Evolutionary conservation across 2,888 invertebrate species (phyloP), one percentile per base, ranked within the genome.

Genomic region (Volucella inanis): DNA sequence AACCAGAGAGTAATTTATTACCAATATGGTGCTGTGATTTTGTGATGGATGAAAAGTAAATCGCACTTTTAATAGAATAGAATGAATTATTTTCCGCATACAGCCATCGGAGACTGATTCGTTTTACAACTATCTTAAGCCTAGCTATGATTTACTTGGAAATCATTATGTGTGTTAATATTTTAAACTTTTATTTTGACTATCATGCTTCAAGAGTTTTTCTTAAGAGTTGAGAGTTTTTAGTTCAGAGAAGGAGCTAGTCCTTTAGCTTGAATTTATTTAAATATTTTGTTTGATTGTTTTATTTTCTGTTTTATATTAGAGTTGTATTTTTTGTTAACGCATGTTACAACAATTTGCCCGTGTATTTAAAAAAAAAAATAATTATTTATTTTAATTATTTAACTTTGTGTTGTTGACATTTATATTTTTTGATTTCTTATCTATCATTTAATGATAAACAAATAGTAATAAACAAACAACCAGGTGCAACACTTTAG

Each of bases 1-100:
- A 62, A 39, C 10, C 15, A 41, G 39, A 59, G 15, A 8, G 38
- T 61, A 64, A 59, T 71, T 71, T 77, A 81, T 67, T 41, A 78
- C 78, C 71, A 78, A 78, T 86, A 65, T 82, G 78, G 82, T 86
- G 82, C 86, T 82, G 86, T 86, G 86, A 82, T 82, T 82, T 81
- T 85, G 85, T 85, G 85, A 85, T 85, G 85, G 76, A 45, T 68
- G 47, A 10, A 9, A 31, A 39, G 39, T 68, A 64, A 68, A 74
- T 62, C 45, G 12, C 0, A 9, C 31, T 31, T 31, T 12, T 75
- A 39, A 9, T 31, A 22, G 38, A 3, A 9, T 6, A 31, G 12
- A 12, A 49, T 38, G 38, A 47, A 61, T 59, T 22, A 14, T 41
- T 64, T 47, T 68, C 8, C 65, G 81, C 57, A 59, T 10, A 64